Conservation (phyloP, 2,113 vertebrate species). For the Cettia cetti region DNA sequence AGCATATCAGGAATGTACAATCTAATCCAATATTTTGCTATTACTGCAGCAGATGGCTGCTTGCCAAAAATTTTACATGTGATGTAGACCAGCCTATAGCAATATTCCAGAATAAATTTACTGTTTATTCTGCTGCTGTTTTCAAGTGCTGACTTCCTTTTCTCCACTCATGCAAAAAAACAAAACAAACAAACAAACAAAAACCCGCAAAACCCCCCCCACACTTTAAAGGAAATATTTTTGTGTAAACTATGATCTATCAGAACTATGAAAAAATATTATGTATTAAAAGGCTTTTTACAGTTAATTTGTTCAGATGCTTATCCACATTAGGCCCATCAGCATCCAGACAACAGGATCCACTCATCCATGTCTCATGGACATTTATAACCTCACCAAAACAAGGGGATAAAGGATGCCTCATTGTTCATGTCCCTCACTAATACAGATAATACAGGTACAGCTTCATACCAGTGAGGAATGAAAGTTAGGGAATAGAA, state of each 20-base stretch:
- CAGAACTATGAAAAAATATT: not conserved
- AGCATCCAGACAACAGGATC: not conserved
- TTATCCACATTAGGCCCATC: not conserved
- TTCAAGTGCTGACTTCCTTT: not conserved
- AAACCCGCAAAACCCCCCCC: not conserved
- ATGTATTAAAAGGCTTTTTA: not conserved
- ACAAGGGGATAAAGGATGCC: not conserved
- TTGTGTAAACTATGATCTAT: not conserved
- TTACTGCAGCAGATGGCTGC: slow-evolving; percentile 26
- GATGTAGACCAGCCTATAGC: not conserved
- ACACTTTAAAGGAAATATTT: not conserved
- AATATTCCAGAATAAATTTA: not conserved
- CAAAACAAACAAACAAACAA: not conserved
- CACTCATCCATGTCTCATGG: not conserved
- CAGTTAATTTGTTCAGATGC: not conserved
- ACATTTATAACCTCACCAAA: not conserved
- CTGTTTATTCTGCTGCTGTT: not conserved
- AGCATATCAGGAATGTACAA: not conserved
- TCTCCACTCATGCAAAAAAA: not conserved
- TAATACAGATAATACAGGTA: not conserved
- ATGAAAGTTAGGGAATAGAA: not conserved
- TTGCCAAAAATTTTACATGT: slow-evolving; percentile 28
- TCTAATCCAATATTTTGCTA: slow-evolving; percentile 43
- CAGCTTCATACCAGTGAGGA: not conserved
- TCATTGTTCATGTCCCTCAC: not conserved